Base-by-base conservation (phyloP, 2,113 vertebrate species). In the Tetrao urogallus region DNA sequence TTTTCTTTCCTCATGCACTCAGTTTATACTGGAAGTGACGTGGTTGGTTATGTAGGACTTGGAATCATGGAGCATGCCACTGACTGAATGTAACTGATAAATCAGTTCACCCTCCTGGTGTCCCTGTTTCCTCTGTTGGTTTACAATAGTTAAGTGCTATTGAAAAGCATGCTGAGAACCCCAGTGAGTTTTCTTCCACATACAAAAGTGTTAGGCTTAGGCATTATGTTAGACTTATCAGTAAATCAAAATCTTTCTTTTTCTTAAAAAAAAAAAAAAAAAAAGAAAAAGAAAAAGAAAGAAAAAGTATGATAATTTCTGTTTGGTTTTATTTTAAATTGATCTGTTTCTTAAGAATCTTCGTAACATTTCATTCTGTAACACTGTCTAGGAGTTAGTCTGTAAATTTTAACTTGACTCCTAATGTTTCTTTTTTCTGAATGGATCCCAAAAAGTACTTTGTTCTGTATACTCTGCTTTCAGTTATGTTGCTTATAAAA, bases 301-400 rank as follows among this genome's bases (percentile, higher is more conserved):
- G 15, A 54, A 8, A 38, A 70, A 72, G 7, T 13, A 22, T 11
- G 3, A 20, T 48, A 24, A 34, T 3, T 0, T 32, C 34, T 57
- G 10, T n/a, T 82, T 75, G 24, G 4, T 75, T 92, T 89, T 56
- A 38, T 73, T 92, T 89, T 79, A 60, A 77, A 76, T 72, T 54
- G 4, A 66, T 78, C 30, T 82, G 14, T 89, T 86, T 75, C 32
- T 11, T 69, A 58, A 70, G 54, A 58, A 47, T 45, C 14, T 74
- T 43, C 1, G 0, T 84, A 54, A 42, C 11, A 5, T 60, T 52
- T 64, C 78, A 8, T 42, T 82, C 56, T 86, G 19, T 66, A 47
- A 27, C 20, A 3, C 47, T 57, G 28, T 70, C 83, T 42, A 66
- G 72, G 76, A 86, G 73, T 84, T 82, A 79, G 63, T 64, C 20